Evolutionary conservation across 1,140 invertebrate species (phyloP).

Genomic region (Propsilocerus akamusi): DNA sequence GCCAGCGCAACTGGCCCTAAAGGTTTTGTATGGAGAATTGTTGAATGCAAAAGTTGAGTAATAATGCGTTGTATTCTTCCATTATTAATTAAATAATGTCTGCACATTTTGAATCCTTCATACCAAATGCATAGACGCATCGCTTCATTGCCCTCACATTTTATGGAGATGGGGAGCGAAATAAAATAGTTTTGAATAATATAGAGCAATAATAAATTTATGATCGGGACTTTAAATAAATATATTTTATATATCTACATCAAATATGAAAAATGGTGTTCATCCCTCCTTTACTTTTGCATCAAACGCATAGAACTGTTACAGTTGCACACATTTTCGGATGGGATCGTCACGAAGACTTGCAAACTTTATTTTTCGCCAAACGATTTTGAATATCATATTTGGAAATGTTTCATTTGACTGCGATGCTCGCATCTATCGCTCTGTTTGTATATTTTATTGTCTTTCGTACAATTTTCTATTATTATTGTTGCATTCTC

Average conservation of each 20-base stretch:
- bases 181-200: neutral
- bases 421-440: neutral
- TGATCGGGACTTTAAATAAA: conserved; percentile 3
- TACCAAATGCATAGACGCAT: too few species aligned
- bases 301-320: too few species aligned
- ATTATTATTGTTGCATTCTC: conserved; percentile 1
- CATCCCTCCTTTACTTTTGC: neutral
- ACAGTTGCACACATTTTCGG: too few species aligned
- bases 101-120: too few species aligned
- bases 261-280: conserved; percentile 3
- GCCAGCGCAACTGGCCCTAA: neutral
- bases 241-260: neutral
- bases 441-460: neutral
- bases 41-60: neutral
- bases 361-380: too few species aligned
- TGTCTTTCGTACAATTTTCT: conserved; percentile 3
- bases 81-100: conserved; percentile 4
- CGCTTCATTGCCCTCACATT: too few species aligned
- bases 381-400: too few species aligned
- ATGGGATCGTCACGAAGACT: too few species aligned
- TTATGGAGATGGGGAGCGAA: too few species aligned
- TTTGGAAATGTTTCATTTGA: neutral
- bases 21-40: neutral
- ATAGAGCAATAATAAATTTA: conserved; percentile 3
- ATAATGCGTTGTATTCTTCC: neutral